Base-by-base conservation (phyloP, 2,113 vertebrate genomes). In the Takifugu bimaculatus region DNA sequence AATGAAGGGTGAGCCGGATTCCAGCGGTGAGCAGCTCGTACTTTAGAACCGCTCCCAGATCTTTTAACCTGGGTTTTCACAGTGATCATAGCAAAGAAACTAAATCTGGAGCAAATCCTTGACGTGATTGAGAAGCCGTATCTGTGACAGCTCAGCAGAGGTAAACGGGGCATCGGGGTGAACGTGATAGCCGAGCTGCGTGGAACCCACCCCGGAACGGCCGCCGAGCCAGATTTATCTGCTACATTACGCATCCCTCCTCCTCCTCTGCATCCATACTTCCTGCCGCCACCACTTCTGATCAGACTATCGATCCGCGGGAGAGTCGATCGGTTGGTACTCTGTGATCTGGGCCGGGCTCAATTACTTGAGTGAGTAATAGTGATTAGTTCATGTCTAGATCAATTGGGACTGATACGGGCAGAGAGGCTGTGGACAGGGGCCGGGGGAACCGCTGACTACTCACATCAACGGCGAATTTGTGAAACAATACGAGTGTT, bases 351-450 rank as follows among this genome's bases (percentile, higher is more conserved):
- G 90, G 91, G 93, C 93, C 91, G 91, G 94, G 92, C 93, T 20
- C 94, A 98, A 98, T 98, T 98, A 98, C 94, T 94, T 93, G 92
- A 91, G 92, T 96, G 93, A 96, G 93, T 96, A 95, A 96, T 95
- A 97, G 94, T 96, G 95, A 98, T 98, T 97, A 96, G 93, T 92
- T 87, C 91, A 92, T 92, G 94, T 95, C 93, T 92, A 92, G 93
- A 98, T 96, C 95, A 97, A 96, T 97, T 92, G 92, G 83, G 89
- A 88, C 84, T 92, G 92, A 94, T 91, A 88, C 81, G 91, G 90
- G 90, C 88, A 71, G 63, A 76, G 83, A 67, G 58, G 72, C 60
- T 42, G 63, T 11, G 50, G 74, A 81, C 29, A 28, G 75, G 67
- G 65, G 68, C 77, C 70, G 10, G 54, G 80, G 78, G 79, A 78